phyloP scores from a whole-genome alignment of 2,888 invertebrate genomes.

The Caenorhabditis japonica region DNA sequence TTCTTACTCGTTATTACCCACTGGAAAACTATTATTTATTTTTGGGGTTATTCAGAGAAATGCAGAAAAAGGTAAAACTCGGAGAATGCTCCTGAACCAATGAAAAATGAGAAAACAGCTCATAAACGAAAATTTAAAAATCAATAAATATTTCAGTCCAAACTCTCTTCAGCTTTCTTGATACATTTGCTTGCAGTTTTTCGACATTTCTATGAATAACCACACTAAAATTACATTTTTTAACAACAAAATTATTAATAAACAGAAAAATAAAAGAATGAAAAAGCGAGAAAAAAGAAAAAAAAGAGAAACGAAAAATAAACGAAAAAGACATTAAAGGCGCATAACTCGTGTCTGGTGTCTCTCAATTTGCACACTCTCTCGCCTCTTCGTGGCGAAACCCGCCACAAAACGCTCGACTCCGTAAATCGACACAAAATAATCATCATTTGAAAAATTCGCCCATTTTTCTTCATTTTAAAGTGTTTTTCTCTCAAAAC shows the following conservation, averaged over 20 bases:
- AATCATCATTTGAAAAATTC: constrained; percentile 51
- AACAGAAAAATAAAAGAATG: background rate
- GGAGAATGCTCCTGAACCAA: no score
- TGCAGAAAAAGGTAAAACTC: no score
- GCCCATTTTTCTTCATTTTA: background rate
- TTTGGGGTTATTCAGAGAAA: no score
- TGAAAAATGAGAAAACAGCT: no score
- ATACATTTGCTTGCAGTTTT: no score
- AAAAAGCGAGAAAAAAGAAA: constrained; percentile 15
- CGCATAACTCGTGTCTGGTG: constrained; percentile 11
- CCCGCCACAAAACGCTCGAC: background rate
- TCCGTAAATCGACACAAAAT: constrained; percentile 37
- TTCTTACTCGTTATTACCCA: constrained; percentile 24
- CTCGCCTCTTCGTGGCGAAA: constrained; percentile 23
- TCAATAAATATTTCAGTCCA: no score
- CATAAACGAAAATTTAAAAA: no score
- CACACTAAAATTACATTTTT: background rate
- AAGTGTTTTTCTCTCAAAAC: background rate
- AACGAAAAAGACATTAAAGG: constrained; percentile 28
- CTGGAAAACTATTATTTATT: background rate
- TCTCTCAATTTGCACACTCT: constrained; percentile 26
- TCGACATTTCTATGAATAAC: no score
- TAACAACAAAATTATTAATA: background rate
- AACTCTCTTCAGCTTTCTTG: no score
- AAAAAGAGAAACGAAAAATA: constrained; percentile 17